Conservation (phyloP, 2,113 vertebrate species). For the Rhineura floridana region DNA sequence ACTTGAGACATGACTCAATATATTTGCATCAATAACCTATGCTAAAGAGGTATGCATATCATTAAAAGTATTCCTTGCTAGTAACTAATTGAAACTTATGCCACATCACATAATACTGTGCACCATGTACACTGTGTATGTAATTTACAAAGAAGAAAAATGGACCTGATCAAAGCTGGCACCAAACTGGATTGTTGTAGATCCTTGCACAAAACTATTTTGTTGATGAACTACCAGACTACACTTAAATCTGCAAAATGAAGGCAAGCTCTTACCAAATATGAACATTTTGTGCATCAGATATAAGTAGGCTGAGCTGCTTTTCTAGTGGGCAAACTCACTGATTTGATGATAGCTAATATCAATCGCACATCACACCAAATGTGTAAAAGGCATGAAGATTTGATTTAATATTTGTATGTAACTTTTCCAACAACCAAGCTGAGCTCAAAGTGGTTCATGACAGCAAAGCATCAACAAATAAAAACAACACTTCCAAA, state of each 20-base stretch:
- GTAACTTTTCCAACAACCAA: too few relatives aligned
- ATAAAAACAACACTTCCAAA: too few relatives aligned
- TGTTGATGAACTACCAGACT: neutral
- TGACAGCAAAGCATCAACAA: too few relatives aligned
- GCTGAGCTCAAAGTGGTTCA: too few relatives aligned
- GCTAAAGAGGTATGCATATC: neutral
- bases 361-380: neutral
- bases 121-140: too few relatives aligned
- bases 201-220: neutral
- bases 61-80: neutral
- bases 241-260: neutral
- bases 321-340: neutral
- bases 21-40: too few relatives aligned
- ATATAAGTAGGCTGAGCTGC: neutral
- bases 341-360: neutral
- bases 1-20: neutral
- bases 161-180: neutral
- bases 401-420: too few relatives aligned
- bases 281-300: too few relatives aligned
- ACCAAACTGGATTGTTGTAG: neutral
- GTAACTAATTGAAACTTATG: neutral
- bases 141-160: neutral
- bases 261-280: neutral
- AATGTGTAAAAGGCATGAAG: neutral
- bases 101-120: neutral